Evolutionary conservation across 2,797 vertebrate genomes (phyloP).

Genomic region (Lagorchestes hirsutus): DNA sequence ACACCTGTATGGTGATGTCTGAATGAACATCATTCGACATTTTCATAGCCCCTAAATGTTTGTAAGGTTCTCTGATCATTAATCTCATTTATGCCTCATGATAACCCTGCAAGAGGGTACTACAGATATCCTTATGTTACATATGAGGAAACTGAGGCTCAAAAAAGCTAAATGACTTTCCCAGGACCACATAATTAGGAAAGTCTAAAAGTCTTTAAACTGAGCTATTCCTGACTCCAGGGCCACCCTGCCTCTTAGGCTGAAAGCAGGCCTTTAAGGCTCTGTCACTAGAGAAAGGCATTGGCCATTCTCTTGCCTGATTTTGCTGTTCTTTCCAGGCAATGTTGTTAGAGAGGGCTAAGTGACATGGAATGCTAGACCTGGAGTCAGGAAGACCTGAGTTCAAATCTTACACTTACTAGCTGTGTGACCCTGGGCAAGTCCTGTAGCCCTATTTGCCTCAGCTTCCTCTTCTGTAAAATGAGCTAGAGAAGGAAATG

Average conservation of each 20-base stretch:
- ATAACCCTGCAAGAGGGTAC: background rate
- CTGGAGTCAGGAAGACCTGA: too few relatives aligned
- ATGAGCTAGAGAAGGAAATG: background rate
- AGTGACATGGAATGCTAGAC: background rate
- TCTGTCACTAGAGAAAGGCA: background rate
- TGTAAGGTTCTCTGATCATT: background rate
- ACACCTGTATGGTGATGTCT: background rate
- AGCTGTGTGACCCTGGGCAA: background rate
- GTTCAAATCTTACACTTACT: background rate
- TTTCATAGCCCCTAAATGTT: background rate
- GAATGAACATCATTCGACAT: background rate
- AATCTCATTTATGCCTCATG: background rate
- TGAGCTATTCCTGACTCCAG: background rate
- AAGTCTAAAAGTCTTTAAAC: background rate
- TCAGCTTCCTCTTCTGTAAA: background rate
- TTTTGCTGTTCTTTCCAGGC: background rate
- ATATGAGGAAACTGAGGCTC: background rate
- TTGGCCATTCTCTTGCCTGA: background rate
- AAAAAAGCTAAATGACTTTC: background rate
- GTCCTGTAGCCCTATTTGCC: background rate
- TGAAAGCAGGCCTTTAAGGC: background rate
- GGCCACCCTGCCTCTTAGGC: background rate
- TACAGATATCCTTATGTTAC: background rate
- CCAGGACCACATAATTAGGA: background rate
- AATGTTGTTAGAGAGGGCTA: background rate